Evolutionary conservation across 2,797 vertebrate genomes (phyloP).

Genomic region (Myiothlypis chrysogaster): DNA sequence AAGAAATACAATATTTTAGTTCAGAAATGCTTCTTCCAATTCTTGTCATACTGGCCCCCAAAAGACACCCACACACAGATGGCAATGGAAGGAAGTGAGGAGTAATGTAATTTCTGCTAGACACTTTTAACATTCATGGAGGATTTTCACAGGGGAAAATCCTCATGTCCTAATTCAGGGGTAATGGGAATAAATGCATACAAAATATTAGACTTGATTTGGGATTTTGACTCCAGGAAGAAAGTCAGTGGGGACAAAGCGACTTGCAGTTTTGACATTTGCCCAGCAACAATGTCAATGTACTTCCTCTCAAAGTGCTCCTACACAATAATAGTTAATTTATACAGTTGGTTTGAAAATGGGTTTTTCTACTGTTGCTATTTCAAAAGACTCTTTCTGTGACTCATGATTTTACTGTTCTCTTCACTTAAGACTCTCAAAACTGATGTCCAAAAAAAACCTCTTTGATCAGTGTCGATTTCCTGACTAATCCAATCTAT

Average conservation of each 20-base stretch:
- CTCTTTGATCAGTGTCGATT: background rate
- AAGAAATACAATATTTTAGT: conserved; percentile 37
- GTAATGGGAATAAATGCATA: background rate
- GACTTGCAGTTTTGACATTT: background rate
- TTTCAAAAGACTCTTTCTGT: conserved; percentile 19
- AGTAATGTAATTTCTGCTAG: conserved; percentile 14
- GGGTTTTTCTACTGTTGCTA: background rate
- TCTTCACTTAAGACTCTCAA: background rate
- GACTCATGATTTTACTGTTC: conserved; percentile 15
- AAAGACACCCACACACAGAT: conserved; percentile 54
- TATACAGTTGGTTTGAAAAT: background rate
- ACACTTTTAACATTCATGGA: background rate
- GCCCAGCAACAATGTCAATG: background rate
- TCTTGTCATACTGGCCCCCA: background rate
- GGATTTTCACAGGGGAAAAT: background rate
- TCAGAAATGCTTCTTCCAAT: background rate
- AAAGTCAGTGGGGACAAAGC: background rate
- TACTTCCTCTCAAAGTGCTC: background rate
- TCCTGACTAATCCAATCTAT: background rate
- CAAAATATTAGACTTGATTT: background rate
- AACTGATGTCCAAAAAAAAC: background rate
- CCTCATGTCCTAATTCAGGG: background rate
- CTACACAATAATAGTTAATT: conserved; percentile 21
- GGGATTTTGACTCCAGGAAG: background rate
- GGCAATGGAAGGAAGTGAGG: conserved; percentile 25